Evolutionary conservation across 2,888 invertebrate genomes (phyloP).

Genomic region (Lochmaea capreae): DNA sequence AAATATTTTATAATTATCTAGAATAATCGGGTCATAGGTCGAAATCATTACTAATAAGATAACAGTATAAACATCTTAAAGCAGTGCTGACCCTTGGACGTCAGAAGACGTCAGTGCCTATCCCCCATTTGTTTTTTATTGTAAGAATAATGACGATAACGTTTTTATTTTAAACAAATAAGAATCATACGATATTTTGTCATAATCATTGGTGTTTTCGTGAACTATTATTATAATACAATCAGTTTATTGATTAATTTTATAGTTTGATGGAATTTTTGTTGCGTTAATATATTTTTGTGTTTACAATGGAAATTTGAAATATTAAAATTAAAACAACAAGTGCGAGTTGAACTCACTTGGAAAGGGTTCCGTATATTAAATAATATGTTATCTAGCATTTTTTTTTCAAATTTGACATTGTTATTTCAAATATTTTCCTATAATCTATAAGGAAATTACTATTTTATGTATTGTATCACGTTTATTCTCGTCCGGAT

Average conservation of each 20-base stretch:
- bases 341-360: no score
- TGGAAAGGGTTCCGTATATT: no score
- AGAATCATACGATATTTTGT: slow-evolving; percentile 26
- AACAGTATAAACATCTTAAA: slow-evolving; percentile 16
- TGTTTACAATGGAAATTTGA: background rate
- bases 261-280: slow-evolving; percentile 10
- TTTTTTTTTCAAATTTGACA: no score
- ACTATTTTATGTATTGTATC: no score
- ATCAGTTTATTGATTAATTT: no score
- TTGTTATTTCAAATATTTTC: no score
- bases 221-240: slow-evolving; percentile 9
- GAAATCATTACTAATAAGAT: slow-evolving; percentile 21
- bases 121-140: slow-evolving; percentile 27
- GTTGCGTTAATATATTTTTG: background rate
- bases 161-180: slow-evolving; percentile 22
- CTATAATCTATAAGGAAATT: no score
- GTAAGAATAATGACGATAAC: slow-evolving; percentile 14
- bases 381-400: no score
- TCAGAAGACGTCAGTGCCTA: slow-evolving; percentile 29
- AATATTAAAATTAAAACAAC: background rate
- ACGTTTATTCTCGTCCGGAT: no score
- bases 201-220: slow-evolving; percentile 10
- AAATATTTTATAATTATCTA: slow-evolving; percentile 18
- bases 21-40: slow-evolving; percentile 21
- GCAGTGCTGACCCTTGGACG: slow-evolving; percentile 22